phyloP scores from a whole-genome alignment of 2,113 vertebrate species.

The Chroicocephalus ridibundus region DNA sequence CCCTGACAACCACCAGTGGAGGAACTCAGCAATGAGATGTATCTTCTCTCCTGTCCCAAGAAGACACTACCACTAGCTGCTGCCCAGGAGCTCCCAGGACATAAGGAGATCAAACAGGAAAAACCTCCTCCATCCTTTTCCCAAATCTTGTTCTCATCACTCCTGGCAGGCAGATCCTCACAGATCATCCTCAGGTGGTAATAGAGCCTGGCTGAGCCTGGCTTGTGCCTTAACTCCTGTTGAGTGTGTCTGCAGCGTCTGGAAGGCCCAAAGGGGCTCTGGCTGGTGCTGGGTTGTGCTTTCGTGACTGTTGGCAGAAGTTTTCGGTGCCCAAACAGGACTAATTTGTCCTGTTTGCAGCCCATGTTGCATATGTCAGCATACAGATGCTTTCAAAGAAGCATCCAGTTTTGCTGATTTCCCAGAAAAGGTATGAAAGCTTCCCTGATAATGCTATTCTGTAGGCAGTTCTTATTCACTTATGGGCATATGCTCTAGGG shows the following conservation, averaged over 20 bases:
- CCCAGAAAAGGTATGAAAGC: neutral
- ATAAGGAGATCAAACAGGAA: neutral
- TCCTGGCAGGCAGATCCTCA: neutral
- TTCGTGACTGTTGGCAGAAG: neutral
- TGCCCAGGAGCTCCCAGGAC: neutral
- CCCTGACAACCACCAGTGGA: fast-evolving
- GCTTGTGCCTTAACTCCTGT: neutral
- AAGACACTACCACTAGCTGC: neutral
- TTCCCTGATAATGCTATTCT: neutral
- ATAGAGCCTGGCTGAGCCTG: neutral
- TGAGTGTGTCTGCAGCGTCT: neutral
- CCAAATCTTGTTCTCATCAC: fast-evolving
- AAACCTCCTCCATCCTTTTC: neutral
- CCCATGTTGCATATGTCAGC: neutral
- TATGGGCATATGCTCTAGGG: neutral
- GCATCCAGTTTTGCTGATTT: neutral
- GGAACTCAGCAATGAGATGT: neutral
- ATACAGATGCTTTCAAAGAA: neutral
- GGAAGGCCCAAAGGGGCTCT: neutral
- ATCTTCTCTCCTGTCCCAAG: neutral
- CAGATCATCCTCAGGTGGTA: fast-evolving
- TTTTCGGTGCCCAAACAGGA: neutral
- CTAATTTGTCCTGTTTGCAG: neutral
- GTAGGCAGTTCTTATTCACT: neutral
- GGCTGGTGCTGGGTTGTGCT: neutral